A percentile compares a stretch with the other conserved stretches of the same genome.
phyloP scores from a whole-genome alignment of 2,888 invertebrate genomes.

The Neoscelio sp. region DNA sequence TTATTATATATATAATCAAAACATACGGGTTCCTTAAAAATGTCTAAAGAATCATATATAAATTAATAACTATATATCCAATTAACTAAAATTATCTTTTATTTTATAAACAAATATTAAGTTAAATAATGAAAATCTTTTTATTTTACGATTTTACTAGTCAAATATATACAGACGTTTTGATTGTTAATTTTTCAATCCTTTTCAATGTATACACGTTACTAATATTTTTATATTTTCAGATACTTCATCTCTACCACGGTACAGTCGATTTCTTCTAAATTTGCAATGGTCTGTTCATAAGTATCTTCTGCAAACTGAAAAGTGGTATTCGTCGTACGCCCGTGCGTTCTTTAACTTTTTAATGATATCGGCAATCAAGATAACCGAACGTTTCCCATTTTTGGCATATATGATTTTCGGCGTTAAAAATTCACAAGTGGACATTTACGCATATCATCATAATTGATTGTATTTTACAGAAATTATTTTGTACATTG shows the following conservation, averaged over 20 bases:
- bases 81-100: not conserved
- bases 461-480: conserved; percentile 65
- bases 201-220: not conserved
- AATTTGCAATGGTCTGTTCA: conserved; percentile 81
- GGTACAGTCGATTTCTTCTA: conserved; percentile 79
- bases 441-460: conserved; percentile 83
- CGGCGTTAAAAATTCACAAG: conserved; percentile 86
- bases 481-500: not conserved
- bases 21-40: too few species aligned
- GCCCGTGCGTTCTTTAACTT: conserved; percentile 87
- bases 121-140: too few species aligned
- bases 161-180: too few species aligned
- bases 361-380: conserved; percentile 85
- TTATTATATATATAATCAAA: too few species aligned
- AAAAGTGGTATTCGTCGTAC: conserved; percentile 80
- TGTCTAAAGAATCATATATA: too few species aligned
- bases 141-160: too few species aligned
- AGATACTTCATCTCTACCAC: conserved; percentile 74
- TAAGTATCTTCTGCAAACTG: conserved; percentile 76
- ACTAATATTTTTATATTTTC: conserved; percentile 59
- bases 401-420: conserved; percentile 88
- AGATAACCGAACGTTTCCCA: conserved; percentile 88
- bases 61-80: too few species aligned
- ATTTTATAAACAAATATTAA: too few species aligned
- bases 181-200: not conserved